Evolutionary conservation across 2,113 vertebrate genomes (phyloP).

Genomic region (Pituophis catenifer): DNA sequence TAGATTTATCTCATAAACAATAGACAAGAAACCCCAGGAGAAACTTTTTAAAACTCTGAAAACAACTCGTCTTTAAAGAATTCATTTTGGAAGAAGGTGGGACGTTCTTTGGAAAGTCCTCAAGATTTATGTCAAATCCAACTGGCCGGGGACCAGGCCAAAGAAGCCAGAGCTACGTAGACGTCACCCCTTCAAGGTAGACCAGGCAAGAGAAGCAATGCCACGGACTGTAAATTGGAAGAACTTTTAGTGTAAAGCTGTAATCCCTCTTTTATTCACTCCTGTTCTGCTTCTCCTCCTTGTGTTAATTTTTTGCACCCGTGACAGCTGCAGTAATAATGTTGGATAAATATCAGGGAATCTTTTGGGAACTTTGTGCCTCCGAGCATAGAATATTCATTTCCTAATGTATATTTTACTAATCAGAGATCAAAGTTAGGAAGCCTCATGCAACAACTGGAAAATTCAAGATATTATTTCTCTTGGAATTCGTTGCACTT

Average conservation of each 20-base stretch:
- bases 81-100: not conserved
- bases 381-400: not conserved
- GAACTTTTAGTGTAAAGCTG: not conserved
- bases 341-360: not conserved
- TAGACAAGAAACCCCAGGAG: not conserved
- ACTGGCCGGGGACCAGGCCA: not conserved
- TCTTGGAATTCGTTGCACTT: not conserved
- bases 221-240: not conserved
- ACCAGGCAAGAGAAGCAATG: not conserved
- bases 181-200: not conserved
- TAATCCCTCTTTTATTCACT: not conserved
- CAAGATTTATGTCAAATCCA: not conserved
- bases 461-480: rapidly evolving
- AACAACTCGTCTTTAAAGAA: not conserved
- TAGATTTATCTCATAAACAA: not conserved
- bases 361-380: not conserved
- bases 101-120: not conserved
- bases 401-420: not conserved
- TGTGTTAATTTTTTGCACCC: not conserved
- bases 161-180: not conserved
- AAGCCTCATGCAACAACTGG: not conserved
- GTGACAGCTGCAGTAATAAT: not conserved
- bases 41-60: not conserved
- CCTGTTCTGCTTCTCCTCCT: not conserved
- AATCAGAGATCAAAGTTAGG: not conserved